Conservation (phyloP, 2,797 vertebrate genomes). For the Lepus townsendii region DNA sequence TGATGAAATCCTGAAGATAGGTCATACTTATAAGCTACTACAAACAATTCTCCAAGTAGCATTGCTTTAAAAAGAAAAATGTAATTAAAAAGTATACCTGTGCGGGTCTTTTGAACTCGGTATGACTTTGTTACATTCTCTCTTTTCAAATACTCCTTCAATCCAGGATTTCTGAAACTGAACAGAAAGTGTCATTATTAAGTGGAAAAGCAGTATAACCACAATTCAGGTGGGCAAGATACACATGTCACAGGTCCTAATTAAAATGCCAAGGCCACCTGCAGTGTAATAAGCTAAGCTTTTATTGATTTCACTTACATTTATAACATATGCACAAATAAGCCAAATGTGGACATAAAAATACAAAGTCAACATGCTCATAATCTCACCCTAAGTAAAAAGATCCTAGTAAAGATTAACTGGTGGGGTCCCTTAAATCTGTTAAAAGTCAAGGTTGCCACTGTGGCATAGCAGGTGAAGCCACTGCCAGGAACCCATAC, state of each 20-base stretch:
- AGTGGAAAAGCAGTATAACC: background rate
- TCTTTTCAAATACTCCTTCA: slow-evolving; percentile 94
- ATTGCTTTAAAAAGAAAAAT: slow-evolving; percentile 63
- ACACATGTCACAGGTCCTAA: background rate
- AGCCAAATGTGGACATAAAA: slow-evolving; percentile 50
- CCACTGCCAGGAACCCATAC: no score
- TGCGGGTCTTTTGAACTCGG: slow-evolving; percentile 93
- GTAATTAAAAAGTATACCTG: slow-evolving; percentile 90
- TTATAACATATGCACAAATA: background rate
- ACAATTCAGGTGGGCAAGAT: background rate
- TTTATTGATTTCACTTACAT: background rate
- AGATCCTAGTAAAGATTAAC: background rate
- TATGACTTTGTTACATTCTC: slow-evolving; percentile 95
- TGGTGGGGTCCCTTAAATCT: background rate
- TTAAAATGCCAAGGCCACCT: slow-evolving; percentile 44
- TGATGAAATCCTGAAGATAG: background rate
- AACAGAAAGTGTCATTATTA: slow-evolving; percentile 75
- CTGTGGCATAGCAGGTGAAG: no score
- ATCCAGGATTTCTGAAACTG: slow-evolving; percentile 95
- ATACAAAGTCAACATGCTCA: slow-evolving; percentile 28
- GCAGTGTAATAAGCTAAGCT: background rate
- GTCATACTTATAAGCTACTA: slow-evolving; percentile 7
- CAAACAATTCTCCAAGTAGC: background rate
- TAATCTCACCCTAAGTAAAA: slow-evolving; percentile 18
- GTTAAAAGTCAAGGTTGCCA: background rate